These are phyloP conservation scores for Coturnix japonica DNA, from an alignment of 2,113 vertebrate genomes.

Conservation along the genomic window DNA sequence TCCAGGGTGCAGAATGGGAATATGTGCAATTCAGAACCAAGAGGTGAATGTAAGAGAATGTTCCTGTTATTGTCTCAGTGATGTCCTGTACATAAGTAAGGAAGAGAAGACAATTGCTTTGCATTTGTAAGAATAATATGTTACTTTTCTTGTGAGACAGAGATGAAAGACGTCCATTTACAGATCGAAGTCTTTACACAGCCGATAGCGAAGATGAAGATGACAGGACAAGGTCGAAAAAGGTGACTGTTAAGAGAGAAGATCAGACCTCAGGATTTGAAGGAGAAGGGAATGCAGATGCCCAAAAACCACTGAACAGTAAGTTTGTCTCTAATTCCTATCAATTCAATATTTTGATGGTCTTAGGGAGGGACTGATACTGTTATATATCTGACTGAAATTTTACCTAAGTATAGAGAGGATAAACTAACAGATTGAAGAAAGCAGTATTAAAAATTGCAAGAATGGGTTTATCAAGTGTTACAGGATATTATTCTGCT, in stretches of 20 bases:
- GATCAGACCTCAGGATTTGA: slow-evolving; percentile 74
- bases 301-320: slow-evolving; percentile 81
- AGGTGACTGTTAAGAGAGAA: slow-evolving; percentile 75
- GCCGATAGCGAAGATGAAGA: slow-evolving; percentile 83
- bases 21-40: rapidly evolving
- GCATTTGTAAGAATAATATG: not conserved
- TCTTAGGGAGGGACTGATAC: not conserved
- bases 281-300: slow-evolving; percentile 68
- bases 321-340: slow-evolving; percentile 35
- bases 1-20: not conserved
- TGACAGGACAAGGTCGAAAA: slow-evolving; percentile 73
- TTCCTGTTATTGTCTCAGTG: not conserved
- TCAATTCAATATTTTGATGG: not conserved
- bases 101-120: not conserved
- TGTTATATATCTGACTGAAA: not conserved
- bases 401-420: not conserved
- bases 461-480: not conserved
- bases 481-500: not conserved
- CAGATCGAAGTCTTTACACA: slow-evolving; percentile 78
- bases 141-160: slow-evolving; percentile 60
- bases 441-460: not conserved
- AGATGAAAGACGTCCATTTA: slow-evolving; percentile 78
- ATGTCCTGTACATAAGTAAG: not conserved
- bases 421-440: not conserved
- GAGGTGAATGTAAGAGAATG: not conserved